Conservation (phyloP, 2,113 vertebrate species). For the Pao palembangensis region DNA sequence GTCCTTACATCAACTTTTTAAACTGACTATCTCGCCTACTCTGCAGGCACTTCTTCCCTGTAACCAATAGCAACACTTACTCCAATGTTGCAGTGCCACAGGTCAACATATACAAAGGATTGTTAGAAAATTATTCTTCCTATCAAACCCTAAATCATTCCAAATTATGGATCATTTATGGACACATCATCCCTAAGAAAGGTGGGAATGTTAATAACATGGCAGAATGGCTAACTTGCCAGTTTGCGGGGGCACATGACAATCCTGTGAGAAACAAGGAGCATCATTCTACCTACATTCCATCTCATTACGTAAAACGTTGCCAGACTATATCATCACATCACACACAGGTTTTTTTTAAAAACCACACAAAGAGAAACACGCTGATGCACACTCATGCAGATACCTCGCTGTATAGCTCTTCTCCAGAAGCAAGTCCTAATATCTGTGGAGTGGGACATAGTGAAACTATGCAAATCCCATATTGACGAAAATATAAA, state of each 20-base stretch:
- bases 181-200: conserved; percentile 19
- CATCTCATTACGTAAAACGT: conserved; percentile 46
- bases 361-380: conserved; percentile 27
- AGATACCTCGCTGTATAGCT: conserved; percentile 73
- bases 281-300: conserved; percentile 48
- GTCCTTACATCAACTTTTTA: conserved; percentile 50
- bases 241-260: conserved; percentile 44
- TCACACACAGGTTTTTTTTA: conserved; percentile 58
- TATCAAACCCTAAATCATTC: conserved; percentile 8
- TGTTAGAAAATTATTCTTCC: conserved; percentile 8
- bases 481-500: conserved; percentile 6
- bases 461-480: conserved; percentile 21
- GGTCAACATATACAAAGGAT: conserved; percentile 33
- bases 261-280: conserved; percentile 42
- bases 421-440: conserved; percentile 79
- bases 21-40: conserved; percentile 51
- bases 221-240: conserved; percentile 20
- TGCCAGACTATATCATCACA: conserved; percentile 49
- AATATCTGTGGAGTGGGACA: conserved; percentile 71
- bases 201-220: conserved; percentile 18
- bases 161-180: conserved; percentile 7
- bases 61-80: conserved; percentile 67
- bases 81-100: conserved; percentile 39
- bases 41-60: conserved; percentile 35
- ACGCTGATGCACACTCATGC: conserved; percentile 63